Evolutionary conservation across 2,113 vertebrate species (phyloP).

Genomic region (Alexandromys fortis): DNA sequence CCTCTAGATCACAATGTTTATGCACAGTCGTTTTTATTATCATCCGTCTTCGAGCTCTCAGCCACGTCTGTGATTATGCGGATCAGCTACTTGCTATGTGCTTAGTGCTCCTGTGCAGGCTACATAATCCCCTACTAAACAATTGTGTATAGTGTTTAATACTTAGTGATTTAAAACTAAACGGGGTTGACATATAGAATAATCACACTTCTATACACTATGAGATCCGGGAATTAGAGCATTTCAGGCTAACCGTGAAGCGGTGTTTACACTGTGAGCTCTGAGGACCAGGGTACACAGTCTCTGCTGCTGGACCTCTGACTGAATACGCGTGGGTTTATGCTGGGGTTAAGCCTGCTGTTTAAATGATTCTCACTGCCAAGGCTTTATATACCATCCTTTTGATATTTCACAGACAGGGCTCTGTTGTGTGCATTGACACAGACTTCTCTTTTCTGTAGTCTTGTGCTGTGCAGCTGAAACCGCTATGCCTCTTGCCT

Average conservation of each 20-base stretch:
- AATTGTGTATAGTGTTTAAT: not conserved
- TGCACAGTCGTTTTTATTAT: not conserved
- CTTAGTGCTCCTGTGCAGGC: no score
- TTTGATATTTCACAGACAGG: not conserved
- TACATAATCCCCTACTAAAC: not conserved
- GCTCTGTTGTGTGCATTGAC: not conserved
- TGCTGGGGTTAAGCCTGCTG: not conserved
- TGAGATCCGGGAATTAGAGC: not conserved
- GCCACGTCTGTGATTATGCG: not conserved
- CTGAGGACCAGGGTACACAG: no score
- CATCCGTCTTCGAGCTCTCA: not conserved
- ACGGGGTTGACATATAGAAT: not conserved
- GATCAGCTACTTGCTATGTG: not conserved
- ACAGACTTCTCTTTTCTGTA: not conserved
- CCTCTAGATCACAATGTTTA: not conserved
- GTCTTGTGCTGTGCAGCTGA: not conserved
- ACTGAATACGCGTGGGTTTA: not conserved
- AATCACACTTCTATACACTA: not conserved
- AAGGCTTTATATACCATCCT: not conserved
- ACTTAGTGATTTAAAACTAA: slow-evolving; percentile 1
- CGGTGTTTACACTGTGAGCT: not conserved
- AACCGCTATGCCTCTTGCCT: not conserved
- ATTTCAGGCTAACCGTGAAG: not conserved
- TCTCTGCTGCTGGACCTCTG: not conserved
- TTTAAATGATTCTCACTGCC: not conserved